Conservation (phyloP, 2,888 invertebrate genomes). For the Allygus modestus region DNA sequence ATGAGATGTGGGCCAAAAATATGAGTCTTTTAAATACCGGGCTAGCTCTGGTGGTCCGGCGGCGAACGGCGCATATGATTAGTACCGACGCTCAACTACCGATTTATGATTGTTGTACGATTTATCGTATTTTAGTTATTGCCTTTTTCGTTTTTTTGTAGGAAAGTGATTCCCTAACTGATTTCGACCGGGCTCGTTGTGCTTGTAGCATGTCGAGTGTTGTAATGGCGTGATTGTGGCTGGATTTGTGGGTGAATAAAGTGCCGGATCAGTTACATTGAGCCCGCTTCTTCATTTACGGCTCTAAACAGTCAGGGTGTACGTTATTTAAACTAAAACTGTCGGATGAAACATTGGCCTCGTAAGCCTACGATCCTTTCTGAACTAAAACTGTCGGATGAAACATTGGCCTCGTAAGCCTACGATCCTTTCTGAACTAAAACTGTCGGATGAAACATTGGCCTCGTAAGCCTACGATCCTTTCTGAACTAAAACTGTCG, state of each 20-base stretch:
- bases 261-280: neutral
- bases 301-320: too few relatives aligned
- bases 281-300: too few relatives aligned
- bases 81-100: slow-evolving; percentile 39
- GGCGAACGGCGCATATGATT: slow-evolving; percentile 23
- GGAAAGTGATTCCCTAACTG: slow-evolving; percentile 50
- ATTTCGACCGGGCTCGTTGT: slow-evolving; percentile 29
- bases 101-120: slow-evolving; percentile 37
- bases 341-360: too few relatives aligned
- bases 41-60: slow-evolving; percentile 46
- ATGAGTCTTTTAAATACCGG: slow-evolving; percentile 54
- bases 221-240: neutral
- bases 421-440: too few relatives aligned
- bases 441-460: too few relatives aligned
- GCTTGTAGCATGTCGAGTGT: neutral
- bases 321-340: too few relatives aligned
- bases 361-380: too few relatives aligned
- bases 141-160: slow-evolving; percentile 24
- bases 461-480: too few relatives aligned
- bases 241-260: neutral
- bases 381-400: too few relatives aligned
- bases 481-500: too few relatives aligned
- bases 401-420: too few relatives aligned
- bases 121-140: slow-evolving; percentile 50
- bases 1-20: slow-evolving; percentile 50